These are phyloP conservation scores for Germaria angustata DNA, from an alignment of 2,888 invertebrate species.

Conservation along the genomic window DNA sequence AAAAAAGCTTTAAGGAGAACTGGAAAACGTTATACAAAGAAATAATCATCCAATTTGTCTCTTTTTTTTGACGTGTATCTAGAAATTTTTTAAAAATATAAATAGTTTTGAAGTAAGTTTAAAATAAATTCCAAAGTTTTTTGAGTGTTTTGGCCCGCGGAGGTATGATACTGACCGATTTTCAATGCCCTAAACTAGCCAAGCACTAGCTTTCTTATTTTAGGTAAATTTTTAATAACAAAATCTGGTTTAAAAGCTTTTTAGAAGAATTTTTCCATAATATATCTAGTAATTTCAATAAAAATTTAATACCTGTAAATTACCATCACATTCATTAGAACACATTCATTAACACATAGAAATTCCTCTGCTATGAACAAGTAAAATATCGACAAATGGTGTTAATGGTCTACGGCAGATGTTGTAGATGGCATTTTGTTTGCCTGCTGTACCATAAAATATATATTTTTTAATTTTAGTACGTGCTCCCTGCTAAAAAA, in stretches of 20 bases:
- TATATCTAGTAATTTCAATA: slow-evolving; percentile 62
- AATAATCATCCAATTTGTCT: too few relatives aligned
- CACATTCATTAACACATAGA: not conserved
- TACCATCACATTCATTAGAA: slow-evolving; percentile 52
- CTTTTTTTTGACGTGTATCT: too few relatives aligned
- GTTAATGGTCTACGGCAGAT: slow-evolving; percentile 24
- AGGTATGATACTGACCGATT: too few relatives aligned
- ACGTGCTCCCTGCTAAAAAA: not conserved
- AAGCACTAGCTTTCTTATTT: slow-evolving; percentile 6
- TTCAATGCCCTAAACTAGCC: too few relatives aligned
- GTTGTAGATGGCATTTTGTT: slow-evolving; percentile 17
- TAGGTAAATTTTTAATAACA: not conserved
- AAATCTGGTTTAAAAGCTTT: not conserved
- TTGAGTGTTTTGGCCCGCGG: too few relatives aligned
- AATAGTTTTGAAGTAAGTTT: too few relatives aligned
- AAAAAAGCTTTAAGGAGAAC: too few relatives aligned
- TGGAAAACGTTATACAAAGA: too few relatives aligned
- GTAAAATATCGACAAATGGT: slow-evolving; percentile 26
- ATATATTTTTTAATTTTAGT: not conserved
- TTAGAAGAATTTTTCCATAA: too few relatives aligned
- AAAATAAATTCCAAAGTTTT: too few relatives aligned
- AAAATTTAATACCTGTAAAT: slow-evolving; percentile 65
- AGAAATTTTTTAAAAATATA: too few relatives aligned
- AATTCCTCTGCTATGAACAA: slow-evolving; percentile 10
- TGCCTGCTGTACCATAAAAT: not conserved